Base-by-base conservation (phyloP, 2,888 invertebrate species). In the Plusia festucae region DNA sequence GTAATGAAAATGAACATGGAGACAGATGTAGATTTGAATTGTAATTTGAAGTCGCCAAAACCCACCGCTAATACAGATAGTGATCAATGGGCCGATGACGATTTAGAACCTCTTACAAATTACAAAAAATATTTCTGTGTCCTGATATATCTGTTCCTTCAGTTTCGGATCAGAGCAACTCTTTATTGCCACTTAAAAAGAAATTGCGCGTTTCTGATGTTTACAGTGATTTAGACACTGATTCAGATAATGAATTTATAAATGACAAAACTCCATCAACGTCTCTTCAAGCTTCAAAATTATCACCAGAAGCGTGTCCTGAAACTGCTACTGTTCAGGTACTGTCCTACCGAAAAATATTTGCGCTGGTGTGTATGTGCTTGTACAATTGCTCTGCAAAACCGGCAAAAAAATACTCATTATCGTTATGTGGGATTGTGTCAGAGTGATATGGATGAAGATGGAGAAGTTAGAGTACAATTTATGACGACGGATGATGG, bases 1-100 rank as follows among this genome's bases (percentile, higher is more conserved):
- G 65, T 51, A 63, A 62, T 70, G 67, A 77, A 66, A 72, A 77
- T 18, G 57, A 68, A 72, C 11, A 73, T 73, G 66, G 71, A 79
- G 72, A 32, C 32, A 32, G 32, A 32, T 32, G 32, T 32, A 32
- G 32, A 4, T 32, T 32, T 32, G 32, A 32, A 32, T n/a, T n/a
- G n/a, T n/a, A n/a, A n/a, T 65, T 64, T 67, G 64, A 71, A 64
- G 59, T 71, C 64, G 60, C 67, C 67, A 34, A 68, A 65, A 52
- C 58, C 67, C 64, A 65, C 55, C 51, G 24, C 57, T 63, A 46
- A 67, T 53, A 57, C 60, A 73, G 64, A 68, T 46, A 62, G 55
- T 62, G 67, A 59, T 53, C n/a, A n/a, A n/a, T 52, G 51, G 59
- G 32, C 27, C 51, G 61, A 67, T 53, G 61, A 67, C 34, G 61